Evolutionary conservation across 2,888 invertebrate genomes (phyloP), one percentile per base, ranked within the genome.

Genomic region (Hetaerina titia): DNA sequence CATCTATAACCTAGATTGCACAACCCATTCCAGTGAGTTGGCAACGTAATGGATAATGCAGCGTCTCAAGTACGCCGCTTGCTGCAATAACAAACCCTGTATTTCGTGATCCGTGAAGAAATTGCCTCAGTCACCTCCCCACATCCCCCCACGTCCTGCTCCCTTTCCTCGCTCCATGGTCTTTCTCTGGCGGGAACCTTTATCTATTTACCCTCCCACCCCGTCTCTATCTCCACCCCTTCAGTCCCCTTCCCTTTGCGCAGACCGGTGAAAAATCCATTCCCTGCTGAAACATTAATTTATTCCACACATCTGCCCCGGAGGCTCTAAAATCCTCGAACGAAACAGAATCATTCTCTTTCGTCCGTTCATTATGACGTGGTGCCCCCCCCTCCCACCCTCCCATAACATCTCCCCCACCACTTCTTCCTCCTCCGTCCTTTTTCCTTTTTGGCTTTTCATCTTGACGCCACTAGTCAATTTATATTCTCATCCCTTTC

Each of bases 301-400:
- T 92, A 92, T 92, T 92, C 92, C 92, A 69, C 90, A 58, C 64
- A 45, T 22, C 63, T 90, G 22, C 90, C 90, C 69, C 64, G n/a
- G 92, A 92, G 92, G 92, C 81, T 22, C 81, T 6, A 15, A 45
- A 22, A 56, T 22, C 25, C 90, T 22, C 90, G 22, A 25, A 63
- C 69, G 45, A 11, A 63, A 63, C 92, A 64, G 90, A 90, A 90
- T 90, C 90, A 90, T 90, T 90, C 64, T 45, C 90, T 88, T 63
- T 63, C 90, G 90, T 92, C 69, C 92, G 92, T 92, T 92, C 92
- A 92, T 92, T 92, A 92, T 92, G 92, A 92, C 92, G 69, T n/a
- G 81, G 13, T 69, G 45, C 64, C 17, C 25, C 63, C 31, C 90
- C 31, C 45, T 17, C 63, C 45, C 89, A 58, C n/a, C 45, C 45